These are phyloP conservation scores for Campoletis raptor DNA, from an alignment of 2,888 invertebrate genomes.

Conservation along the genomic window DNA sequence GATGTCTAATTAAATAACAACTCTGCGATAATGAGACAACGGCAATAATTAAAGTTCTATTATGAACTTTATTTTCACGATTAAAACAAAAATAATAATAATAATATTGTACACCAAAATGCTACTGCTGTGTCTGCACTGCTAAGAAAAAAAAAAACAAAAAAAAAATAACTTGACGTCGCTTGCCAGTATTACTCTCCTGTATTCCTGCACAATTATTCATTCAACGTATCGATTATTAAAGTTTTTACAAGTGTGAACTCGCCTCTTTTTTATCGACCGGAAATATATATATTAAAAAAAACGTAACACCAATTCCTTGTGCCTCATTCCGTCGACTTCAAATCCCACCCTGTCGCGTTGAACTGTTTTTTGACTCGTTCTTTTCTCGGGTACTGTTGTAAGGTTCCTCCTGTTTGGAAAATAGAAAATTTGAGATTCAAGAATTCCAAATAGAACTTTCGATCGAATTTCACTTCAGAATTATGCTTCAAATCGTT, in stretches of 20 bases:
- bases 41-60: constrained; percentile 63
- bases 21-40: constrained; percentile 62
- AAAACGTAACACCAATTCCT: constrained; percentile 17
- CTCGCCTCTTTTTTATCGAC: constrained; percentile 70
- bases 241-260: constrained; percentile 83
- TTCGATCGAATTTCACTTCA: background rate
- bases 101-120: constrained; percentile 77
- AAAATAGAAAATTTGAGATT: background rate
- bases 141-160: constrained; percentile 57
- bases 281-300: constrained; percentile 18
- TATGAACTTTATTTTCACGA: constrained; percentile 48
- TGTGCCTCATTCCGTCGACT: constrained; percentile 51
- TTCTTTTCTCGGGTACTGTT: constrained; percentile 40
- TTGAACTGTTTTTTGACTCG: constrained; percentile 10
- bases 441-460: background rate
- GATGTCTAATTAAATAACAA: background rate
- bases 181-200: constrained; percentile 83
- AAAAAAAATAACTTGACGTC: constrained; percentile 75
- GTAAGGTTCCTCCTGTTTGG: constrained; percentile 70
- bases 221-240: constrained; percentile 75
- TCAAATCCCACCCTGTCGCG: constrained; percentile 43
- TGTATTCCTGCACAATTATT: constrained; percentile 82
- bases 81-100: constrained; percentile 59
- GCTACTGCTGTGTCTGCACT: constrained; percentile 82
- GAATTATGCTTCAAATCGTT: background rate